Conservation (phyloP, 2,888 invertebrate species). For the Bombyx huttoni region DNA sequence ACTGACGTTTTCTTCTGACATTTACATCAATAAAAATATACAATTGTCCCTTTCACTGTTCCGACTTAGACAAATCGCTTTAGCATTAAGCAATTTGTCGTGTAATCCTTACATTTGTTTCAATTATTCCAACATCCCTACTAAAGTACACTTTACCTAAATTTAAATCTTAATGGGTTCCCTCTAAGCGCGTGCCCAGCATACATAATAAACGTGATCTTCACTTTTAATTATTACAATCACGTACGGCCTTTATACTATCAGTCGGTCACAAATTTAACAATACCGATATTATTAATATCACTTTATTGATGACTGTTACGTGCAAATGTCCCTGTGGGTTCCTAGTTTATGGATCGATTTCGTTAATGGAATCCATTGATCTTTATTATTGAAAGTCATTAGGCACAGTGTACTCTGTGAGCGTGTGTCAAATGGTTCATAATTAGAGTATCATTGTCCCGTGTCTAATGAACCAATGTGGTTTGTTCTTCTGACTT, state of each 20-base stretch:
- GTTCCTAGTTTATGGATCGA: constrained; percentile 1
- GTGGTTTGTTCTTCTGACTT: constrained; percentile 28
- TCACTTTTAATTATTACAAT: constrained; percentile 19
- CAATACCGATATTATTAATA: not conserved
- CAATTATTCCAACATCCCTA: constrained; percentile 61
- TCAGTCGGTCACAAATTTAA: not conserved
- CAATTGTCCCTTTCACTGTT: constrained; percentile 43
- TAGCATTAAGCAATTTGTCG: constrained; percentile 70
- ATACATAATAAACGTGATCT: constrained; percentile 34
- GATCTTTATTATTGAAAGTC: constrained; percentile 46
- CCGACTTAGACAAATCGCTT: constrained; percentile 64
- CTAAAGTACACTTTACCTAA: constrained; percentile 44
- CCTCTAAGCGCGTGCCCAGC: constrained; percentile 38
- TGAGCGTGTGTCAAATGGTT: constrained; percentile 59
- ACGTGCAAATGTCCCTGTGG: not conserved
- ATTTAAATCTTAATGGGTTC: constrained; percentile 38
- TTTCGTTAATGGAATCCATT: constrained; percentile 18
- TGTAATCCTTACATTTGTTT: constrained; percentile 69
- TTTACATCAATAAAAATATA: constrained; percentile 42
- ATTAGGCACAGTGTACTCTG: constrained; percentile 31
- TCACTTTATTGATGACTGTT: not conserved
- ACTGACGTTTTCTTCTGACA: constrained; percentile 3
- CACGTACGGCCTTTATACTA: constrained; percentile 20
- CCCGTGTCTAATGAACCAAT: constrained; percentile 46
- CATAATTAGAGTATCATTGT: constrained; percentile 67